Conservation (phyloP, 35 echinoderm and acorn worm genomes). For the Amphiura filiformis region DNA sequence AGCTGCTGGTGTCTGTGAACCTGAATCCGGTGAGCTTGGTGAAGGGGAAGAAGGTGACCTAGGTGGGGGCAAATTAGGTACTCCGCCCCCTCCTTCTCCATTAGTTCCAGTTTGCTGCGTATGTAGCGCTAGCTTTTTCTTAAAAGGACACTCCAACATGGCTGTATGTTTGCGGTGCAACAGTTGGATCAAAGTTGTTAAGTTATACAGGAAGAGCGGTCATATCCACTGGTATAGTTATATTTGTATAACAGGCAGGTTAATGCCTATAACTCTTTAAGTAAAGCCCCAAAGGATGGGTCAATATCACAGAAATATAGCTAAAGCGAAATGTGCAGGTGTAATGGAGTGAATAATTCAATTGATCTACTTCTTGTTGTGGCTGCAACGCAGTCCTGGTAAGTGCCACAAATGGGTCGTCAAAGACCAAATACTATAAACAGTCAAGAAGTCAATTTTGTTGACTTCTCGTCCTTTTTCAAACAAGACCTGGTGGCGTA, state of each 20-base stretch:
- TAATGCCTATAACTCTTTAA: no score
- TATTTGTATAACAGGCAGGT: no score
- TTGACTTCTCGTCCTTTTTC: not conserved
- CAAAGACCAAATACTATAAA: not conserved
- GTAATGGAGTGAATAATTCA: not conserved
- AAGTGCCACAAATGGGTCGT: not conserved
- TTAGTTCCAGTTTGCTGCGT: not conserved
- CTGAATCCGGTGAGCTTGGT: not conserved
- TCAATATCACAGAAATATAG: not conserved
- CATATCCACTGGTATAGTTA: not conserved
- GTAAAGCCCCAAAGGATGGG: no score
- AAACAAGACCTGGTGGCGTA: not conserved
- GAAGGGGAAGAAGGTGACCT: not conserved
- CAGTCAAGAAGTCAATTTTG: not conserved
- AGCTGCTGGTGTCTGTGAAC: conserved; percentile 20
- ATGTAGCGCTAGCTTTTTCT: not conserved
- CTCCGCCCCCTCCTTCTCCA: not conserved
- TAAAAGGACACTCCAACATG: not conserved
- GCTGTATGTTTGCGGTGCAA: not conserved
- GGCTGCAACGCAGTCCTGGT: not conserved
- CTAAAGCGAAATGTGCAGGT: not conserved
- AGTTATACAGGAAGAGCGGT: not conserved
- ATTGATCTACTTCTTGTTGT: no score
- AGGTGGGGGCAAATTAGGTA: not conserved
- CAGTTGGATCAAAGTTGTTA: not conserved